Percentiles rank a stretch among this genome's conserved stretches.
phyloP scores from a whole-genome alignment of 2,797 vertebrate genomes.

The Dendrocincla fuliginosa region DNA sequence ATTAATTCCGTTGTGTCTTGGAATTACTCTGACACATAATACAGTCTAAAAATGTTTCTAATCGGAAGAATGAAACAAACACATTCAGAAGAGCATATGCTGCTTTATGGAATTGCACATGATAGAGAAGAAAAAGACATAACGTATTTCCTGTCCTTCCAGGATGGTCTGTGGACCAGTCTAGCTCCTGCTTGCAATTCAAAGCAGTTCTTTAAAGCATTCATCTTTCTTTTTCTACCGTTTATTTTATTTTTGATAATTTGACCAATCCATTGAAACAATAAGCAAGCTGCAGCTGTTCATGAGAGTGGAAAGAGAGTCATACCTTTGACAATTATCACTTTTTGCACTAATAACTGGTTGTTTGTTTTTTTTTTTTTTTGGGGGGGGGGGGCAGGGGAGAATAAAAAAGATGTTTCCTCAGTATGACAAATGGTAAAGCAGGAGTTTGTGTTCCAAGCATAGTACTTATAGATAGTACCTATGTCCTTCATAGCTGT shows the following conservation, averaged over 20 bases:
- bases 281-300: not conserved
- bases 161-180: not conserved
- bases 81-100: not conserved
- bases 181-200: not conserved
- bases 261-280: not conserved
- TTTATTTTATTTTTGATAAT: not conserved
- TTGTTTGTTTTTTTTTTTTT: not conserved
- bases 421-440: not conserved
- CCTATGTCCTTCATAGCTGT: not conserved
- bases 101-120: not conserved
- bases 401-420: not conserved
- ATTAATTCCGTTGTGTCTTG: not conserved
- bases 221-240: not conserved
- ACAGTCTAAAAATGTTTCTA: not conserved
- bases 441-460: not conserved
- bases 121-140: not conserved
- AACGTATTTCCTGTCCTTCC: not conserved
- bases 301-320: not conserved
- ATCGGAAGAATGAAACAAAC: not conserved
- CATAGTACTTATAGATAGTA: not conserved
- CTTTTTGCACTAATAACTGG: not conserved
- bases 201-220: not conserved
- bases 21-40: not conserved
- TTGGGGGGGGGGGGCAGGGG: fast-evolving
- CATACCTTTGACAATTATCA: not conserved